Conservation (phyloP, 2,888 invertebrate species). For the Erpobdella octoculata region DNA sequence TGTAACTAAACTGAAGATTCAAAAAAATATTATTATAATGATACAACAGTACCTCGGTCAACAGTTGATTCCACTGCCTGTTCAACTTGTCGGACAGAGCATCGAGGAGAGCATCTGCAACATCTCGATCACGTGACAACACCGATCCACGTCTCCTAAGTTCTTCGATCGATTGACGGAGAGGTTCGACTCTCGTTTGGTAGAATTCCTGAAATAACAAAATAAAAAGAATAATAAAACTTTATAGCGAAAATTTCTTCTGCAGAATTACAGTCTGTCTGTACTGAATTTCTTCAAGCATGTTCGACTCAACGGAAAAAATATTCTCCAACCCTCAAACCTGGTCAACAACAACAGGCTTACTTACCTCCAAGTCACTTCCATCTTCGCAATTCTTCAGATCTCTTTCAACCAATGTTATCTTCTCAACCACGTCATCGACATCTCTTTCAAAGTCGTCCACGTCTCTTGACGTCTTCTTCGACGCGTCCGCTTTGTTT, state of each 20-base stretch:
- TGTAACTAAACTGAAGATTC: too few relatives aligned
- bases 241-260: not conserved
- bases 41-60: not conserved
- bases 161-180: not conserved
- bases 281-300: not conserved
- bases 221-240: not conserved
- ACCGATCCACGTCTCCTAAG: not conserved
- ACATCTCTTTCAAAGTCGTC: slow-evolving; percentile 7
- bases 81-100: not conserved
- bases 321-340: not conserved
- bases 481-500: slow-evolving; percentile 1
- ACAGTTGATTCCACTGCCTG: not conserved
- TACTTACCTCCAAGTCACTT: not conserved
- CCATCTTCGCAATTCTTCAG: not conserved
- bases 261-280: not conserved
- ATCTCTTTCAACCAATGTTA: not conserved
- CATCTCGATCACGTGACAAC: not conserved
- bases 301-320: not conserved
- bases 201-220: not conserved
- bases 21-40: too few relatives aligned
- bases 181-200: not conserved
- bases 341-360: not conserved
- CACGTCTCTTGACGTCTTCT: not conserved
- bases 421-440: not conserved
- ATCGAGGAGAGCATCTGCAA: not conserved